Percentiles rank a stretch among this genome's conserved stretches.
phyloP scores from a whole-genome alignment of 2,888 invertebrate genomes.

The Calliphora vomitoria region DNA sequence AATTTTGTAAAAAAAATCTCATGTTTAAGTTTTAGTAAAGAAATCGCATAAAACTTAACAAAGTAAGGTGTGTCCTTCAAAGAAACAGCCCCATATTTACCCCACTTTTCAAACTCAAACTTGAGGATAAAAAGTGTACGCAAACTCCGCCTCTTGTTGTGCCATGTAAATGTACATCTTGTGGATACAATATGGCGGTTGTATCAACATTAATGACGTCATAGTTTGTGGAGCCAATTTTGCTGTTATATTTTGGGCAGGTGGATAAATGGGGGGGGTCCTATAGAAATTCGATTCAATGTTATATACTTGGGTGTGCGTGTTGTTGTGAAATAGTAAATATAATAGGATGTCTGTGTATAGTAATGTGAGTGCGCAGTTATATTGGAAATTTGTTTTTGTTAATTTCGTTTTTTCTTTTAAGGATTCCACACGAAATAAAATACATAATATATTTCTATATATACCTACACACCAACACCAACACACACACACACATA shows the following conservation, averaged over 20 bases:
- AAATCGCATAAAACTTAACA: neutral
- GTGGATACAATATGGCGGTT: conserved; percentile 65
- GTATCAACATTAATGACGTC: conserved; percentile 77
- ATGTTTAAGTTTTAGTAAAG: conserved; percentile 6
- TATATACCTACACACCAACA: conserved; percentile 29
- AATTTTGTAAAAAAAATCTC: neutral
- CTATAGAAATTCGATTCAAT: neutral
- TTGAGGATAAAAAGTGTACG: conserved; percentile 27
- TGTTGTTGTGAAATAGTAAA: conserved; percentile 41
- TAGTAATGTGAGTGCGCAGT: conserved; percentile 67
- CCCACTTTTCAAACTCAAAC: neutral
- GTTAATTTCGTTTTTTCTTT: conserved; percentile 8
- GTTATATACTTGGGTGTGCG: neutral
- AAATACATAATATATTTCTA: conserved; percentile 41
- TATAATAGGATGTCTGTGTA: conserved; percentile 45
- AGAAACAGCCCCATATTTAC: neutral
- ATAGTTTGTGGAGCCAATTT: conserved; percentile 68
- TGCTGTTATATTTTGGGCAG: conserved; percentile 10
- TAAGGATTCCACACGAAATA: conserved; percentile 38
- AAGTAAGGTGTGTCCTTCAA: conserved; percentile 62
- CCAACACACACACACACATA: neutral
- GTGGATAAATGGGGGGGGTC: conserved; percentile 27
- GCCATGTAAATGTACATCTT: conserved; percentile 8
- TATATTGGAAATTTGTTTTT: conserved; percentile 32
- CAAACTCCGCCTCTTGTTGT: conserved; percentile 65